Base-by-base conservation (phyloP, 2,888 invertebrate species). In the Protophormia terraenovae region DNA sequence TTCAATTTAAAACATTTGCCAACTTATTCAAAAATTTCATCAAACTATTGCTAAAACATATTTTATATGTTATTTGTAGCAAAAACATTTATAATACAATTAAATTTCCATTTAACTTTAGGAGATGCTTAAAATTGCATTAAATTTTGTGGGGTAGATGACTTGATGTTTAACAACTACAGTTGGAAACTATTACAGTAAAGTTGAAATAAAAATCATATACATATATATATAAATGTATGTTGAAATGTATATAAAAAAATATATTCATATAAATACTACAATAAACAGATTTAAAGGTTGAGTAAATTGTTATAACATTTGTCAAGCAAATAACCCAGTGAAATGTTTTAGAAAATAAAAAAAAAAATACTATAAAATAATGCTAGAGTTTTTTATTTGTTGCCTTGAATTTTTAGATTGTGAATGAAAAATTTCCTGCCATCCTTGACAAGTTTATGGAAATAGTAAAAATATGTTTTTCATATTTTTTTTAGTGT, bases 31-130 rank as follows among this genome's bases (percentile, higher is more conserved):
- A 16, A 6, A 47, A 16, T 7, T 47, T 19, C 41, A 1, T 4
- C 3, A 47, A 16, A 47, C 45, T 47, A 7, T 47, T n/a, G 16
- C 45, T 47, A 6, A 16, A 19, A 47, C 6, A 47, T 32, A 7
- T 47, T 47, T 19, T 16, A 47, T 47, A 16, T 47, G 19, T 47
- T 19, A 47, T 47, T 47, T 47, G 45, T 19, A 47, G 16, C 45
- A 29, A 41, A n/a, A 62, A 62, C 38, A 62, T 75, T 41, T 45
- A 77, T 77, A 60, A 67, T 22, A 77, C 66, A 60, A 67, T 67
- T 77, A 60, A 45, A 67, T 67, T 67, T 58, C 47, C 67, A 77
- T 77, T 67, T 67, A 77, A 77, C 76, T 76, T 66, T 58, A 76
- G 55, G 55, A 76, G 45, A 66, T 55, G 47, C 67, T 67, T 58